Conservation (phyloP, 2,113 vertebrate species). For the Ancistrus triradiatus region DNA sequence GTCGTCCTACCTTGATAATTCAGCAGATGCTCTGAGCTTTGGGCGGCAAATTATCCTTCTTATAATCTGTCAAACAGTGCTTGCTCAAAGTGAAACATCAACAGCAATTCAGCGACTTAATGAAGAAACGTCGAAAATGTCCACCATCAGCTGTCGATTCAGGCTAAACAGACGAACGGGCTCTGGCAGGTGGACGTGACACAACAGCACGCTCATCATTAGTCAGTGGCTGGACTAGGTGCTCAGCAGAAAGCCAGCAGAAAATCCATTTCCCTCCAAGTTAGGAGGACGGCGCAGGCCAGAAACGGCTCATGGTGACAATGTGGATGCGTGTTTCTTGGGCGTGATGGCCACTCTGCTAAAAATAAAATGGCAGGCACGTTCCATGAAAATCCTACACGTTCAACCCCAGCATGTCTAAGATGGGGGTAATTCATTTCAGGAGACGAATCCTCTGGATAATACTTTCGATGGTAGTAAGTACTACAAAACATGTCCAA, state of each 20-base stretch:
- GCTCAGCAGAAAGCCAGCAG: slow-evolving; percentile 20
- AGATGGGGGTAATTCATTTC: too few species aligned
- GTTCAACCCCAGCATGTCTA: too few species aligned
- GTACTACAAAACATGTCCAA: too few species aligned
- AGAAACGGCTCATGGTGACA: neutral
- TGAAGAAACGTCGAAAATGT: slow-evolving; percentile 18
- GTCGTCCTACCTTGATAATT: too few species aligned
- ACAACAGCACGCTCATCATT: slow-evolving; percentile 19
- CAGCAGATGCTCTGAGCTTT: neutral
- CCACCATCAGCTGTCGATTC: slow-evolving; percentile 12
- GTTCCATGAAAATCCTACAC: too few species aligned
- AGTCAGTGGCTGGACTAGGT: slow-evolving; percentile 12
- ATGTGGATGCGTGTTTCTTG: neutral
- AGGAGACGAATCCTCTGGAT: too few species aligned
- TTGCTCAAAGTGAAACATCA: neutral
- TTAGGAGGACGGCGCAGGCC: slow-evolving; percentile 11
- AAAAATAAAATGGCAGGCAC: too few species aligned
- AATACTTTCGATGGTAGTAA: too few species aligned
- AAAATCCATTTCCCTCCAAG: slow-evolving; percentile 26
- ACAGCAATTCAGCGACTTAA: neutral
- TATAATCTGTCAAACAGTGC: neutral
- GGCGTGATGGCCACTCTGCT: too few species aligned
- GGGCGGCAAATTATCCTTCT: neutral
- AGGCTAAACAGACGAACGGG: slow-evolving; percentile 16
- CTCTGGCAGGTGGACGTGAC: neutral